Percentiles rank a stretch among this genome's conserved stretches.
phyloP scores from a whole-genome alignment of 2,888 invertebrate genomes.

The Dolomedes plantarius region DNA sequence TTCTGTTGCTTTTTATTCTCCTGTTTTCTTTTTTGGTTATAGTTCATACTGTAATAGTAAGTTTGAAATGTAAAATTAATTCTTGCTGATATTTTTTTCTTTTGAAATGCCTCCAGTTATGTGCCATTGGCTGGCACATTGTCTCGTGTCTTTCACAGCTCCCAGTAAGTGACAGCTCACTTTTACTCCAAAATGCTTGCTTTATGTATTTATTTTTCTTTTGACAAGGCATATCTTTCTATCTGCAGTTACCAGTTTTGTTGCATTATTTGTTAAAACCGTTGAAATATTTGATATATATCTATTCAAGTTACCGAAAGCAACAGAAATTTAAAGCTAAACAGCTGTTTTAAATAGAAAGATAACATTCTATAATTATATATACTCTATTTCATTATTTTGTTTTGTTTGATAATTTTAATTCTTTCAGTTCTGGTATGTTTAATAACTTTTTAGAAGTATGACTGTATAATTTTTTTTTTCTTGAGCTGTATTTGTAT shows the following conservation, averaged over 20 bases:
- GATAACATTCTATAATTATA: no score
- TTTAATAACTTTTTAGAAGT: no score
- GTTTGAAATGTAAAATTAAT: constrained; percentile 50
- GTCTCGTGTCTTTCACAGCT: constrained; percentile 73
- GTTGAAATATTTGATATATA: neutral
- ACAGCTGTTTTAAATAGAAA: no score
- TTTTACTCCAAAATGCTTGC: constrained; percentile 66
- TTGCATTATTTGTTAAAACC: constrained; percentile 15
- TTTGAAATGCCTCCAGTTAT: constrained; percentile 73
- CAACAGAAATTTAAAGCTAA: no score
- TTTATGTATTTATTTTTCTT: constrained; percentile 45
- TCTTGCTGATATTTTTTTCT: constrained; percentile 69
- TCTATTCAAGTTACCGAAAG: no score
- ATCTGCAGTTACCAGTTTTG: constrained; percentile 38
- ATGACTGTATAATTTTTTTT: no score
- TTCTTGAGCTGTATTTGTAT: no score
- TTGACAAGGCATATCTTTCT: constrained; percentile 54
- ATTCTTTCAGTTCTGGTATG: no score
- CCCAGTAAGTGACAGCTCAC: constrained; percentile 73
- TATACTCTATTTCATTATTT: no score
- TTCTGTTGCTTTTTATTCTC: constrained; percentile 14
- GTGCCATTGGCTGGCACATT: constrained; percentile 74
- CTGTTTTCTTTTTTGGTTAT: constrained; percentile 41
- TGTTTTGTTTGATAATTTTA: no score
- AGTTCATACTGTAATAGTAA: constrained; percentile 51